Conservation (phyloP, 1,140 invertebrate species). For the Zaprionus ornatus region DNA sequence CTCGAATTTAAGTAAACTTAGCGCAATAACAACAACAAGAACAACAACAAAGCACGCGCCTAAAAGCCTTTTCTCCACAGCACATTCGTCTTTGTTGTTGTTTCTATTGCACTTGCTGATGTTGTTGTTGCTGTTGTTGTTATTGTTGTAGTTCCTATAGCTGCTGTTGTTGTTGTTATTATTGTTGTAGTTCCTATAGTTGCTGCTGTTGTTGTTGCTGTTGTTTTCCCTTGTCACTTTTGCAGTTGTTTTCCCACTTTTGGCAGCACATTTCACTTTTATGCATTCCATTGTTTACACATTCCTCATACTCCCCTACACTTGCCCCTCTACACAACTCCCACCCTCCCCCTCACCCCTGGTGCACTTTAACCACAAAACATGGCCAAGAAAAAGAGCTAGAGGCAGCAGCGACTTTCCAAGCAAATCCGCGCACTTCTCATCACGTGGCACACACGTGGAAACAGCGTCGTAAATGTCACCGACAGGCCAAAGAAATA, state of each 20-base stretch:
- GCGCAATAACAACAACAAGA: background rate
- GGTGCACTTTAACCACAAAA: slow-evolving; percentile 13
- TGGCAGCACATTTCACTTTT: slow-evolving; percentile 62
- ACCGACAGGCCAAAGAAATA: background rate
- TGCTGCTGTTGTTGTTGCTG: slow-evolving; percentile 9
- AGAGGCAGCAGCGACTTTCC: background rate
- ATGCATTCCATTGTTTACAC: slow-evolving; percentile 58
- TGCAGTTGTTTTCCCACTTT: slow-evolving; percentile 28
- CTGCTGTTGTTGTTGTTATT: background rate
- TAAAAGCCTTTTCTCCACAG: background rate
- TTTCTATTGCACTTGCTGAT: slow-evolving; percentile 20
- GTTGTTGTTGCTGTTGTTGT: background rate
- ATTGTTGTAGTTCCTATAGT: slow-evolving; percentile 1
- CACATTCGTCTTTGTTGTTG: slow-evolving; percentile 8
- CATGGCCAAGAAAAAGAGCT: slow-evolving; percentile 11
- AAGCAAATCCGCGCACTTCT: slow-evolving; percentile 22
- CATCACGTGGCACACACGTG: slow-evolving; percentile 20
- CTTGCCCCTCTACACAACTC: background rate
- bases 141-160: slow-evolving; percentile 7
- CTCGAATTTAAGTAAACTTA: slow-evolving; percentile 60
- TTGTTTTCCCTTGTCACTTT: slow-evolving; percentile 6
- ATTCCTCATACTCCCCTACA: slow-evolving; percentile 16
- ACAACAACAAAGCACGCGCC: background rate
- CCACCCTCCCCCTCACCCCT: background rate
- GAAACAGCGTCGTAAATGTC: background rate